A percentile compares a stretch with the other conserved stretches of the same genome.
phyloP scores from a whole-genome alignment of 2,888 invertebrate species.

The Chalcosyrphus nemorum region DNA sequence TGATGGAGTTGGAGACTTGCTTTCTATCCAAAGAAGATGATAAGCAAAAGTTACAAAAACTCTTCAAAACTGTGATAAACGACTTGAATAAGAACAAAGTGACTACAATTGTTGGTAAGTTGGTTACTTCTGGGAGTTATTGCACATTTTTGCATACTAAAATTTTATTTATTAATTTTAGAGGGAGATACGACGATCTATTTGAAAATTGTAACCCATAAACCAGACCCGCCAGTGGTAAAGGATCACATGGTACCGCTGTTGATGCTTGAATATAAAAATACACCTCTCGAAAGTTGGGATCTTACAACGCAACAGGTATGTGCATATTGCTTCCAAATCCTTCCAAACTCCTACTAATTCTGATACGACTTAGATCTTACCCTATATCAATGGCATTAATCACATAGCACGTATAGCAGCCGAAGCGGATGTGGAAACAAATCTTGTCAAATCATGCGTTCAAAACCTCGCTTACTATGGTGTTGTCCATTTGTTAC shows the following conservation, averaged over 20 bases:
- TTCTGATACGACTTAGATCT: constrained; percentile 75
- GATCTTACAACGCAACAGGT: constrained; percentile 97
- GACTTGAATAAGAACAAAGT: constrained; percentile 91
- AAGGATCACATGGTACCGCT: constrained; percentile 96
- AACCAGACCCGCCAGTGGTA: constrained; percentile 91
- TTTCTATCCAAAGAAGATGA: constrained; percentile 88
- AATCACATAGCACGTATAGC: constrained; percentile 96
- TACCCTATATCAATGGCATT: constrained; percentile 95
- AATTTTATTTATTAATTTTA: constrained; percentile 78
- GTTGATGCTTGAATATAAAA: constrained; percentile 86
- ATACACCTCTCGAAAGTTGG: constrained; percentile 90
- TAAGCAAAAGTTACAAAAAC: constrained; percentile 87
- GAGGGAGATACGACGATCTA: constrained; percentile 95
- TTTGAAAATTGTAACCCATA: constrained; percentile 92
- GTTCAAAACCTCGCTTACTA: constrained; percentile 95
- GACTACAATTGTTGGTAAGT: constrained; percentile 88
- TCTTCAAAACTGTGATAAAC: constrained; percentile 90
- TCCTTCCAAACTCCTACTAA: background rate
- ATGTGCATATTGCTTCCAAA: too few species aligned
- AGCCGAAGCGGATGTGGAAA: constrained; percentile 94
- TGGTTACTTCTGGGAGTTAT: too few species aligned
- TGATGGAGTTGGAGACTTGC: constrained; percentile 92
- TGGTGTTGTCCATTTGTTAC: constrained; percentile 88
- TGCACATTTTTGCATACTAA: too few species aligned
- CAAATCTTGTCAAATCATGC: constrained; percentile 96